Percentiles rank a stretch among this genome's conserved stretches.
Conservation (phyloP, 2,113 vertebrate species). For the Larimichthys polyactis region DNA sequence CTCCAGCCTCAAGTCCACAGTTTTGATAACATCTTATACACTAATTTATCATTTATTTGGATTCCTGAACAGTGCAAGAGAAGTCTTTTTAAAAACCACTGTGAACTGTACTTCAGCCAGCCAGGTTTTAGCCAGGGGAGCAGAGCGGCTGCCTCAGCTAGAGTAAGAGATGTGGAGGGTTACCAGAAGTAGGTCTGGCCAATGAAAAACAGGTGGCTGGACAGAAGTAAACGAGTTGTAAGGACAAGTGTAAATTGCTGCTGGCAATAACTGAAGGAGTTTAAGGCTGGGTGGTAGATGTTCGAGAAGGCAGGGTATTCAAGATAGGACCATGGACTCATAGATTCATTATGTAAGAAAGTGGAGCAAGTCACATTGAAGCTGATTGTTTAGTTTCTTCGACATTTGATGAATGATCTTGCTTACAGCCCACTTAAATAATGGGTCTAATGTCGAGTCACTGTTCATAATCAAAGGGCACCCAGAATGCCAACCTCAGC, state of each 20-base stretch:
- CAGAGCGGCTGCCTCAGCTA: constrained; percentile 42
- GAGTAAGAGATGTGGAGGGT: constrained; percentile 48
- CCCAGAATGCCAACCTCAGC: constrained; percentile 29
- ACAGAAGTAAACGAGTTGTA: constrained; percentile 61
- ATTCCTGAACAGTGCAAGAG: constrained; percentile 42
- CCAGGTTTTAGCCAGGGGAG: constrained; percentile 43
- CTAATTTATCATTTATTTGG: constrained; percentile 9
- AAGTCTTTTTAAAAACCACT: constrained; percentile 43
- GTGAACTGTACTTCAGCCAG: constrained; percentile 46
- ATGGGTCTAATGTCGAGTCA: constrained; percentile 25
- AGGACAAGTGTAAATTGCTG: constrained; percentile 67
- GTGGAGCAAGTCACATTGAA: constrained; percentile 6
- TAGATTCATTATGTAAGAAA: background rate
- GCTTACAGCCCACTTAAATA: constrained; percentile 10
- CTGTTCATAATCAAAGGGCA: constrained; percentile 46
- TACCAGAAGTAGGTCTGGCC: constrained; percentile 66
- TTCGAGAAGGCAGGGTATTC: constrained; percentile 8
- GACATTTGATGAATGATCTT: constrained; percentile 6
- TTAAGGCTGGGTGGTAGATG: constrained; percentile 30
- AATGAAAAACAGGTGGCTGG: constrained; percentile 75
- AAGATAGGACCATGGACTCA: constrained; percentile 4
- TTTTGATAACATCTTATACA: constrained; percentile 10
- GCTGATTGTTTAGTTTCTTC: constrained; percentile 14
- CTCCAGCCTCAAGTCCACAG: background rate
- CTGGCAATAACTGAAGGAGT: constrained; percentile 50